Conservation (phyloP, 1,140 invertebrate genomes). For the Lordiphosa stackelbergi region DNA sequence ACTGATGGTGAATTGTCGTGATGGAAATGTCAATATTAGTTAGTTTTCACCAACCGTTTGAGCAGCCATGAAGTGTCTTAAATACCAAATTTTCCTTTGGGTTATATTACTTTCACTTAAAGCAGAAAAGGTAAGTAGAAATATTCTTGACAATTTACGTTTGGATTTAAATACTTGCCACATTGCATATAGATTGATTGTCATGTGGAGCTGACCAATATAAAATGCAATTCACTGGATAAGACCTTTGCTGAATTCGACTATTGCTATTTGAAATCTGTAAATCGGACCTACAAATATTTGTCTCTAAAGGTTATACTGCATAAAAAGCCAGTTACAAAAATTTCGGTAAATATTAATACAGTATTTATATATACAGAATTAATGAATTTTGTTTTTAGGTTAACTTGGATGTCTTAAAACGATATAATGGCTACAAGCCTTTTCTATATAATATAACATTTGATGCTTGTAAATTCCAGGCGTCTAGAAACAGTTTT, state of each 20-base stretch:
- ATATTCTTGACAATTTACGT: no score
- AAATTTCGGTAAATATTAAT: not conserved
- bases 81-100: no score
- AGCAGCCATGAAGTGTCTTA: no score
- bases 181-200: not conserved
- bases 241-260: slow-evolving; percentile 1
- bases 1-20: no score
- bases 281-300: slow-evolving; percentile 14
- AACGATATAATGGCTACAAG: slow-evolving; percentile 5
- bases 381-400: not conserved
- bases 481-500: not conserved
- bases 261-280: slow-evolving; percentile 3
- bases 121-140: no score
- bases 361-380: not conserved
- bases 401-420: not conserved
- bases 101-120: no score
- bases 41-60: no score
- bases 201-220: slow-evolving; percentile 2
- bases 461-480: slow-evolving; percentile 8
- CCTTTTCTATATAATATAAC: slow-evolving; percentile 9
- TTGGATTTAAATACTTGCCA: no score
- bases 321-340: not conserved
- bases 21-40: no score
- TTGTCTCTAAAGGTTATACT: not conserved
- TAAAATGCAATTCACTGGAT: slow-evolving; percentile 1